A percentile compares a stretch with the other conserved stretches of the same genome.
These are phyloP conservation scores for Phrynocephalus versicolor DNA, from an alignment of 2,113 vertebrate species.

Conservation along the genomic window DNA sequence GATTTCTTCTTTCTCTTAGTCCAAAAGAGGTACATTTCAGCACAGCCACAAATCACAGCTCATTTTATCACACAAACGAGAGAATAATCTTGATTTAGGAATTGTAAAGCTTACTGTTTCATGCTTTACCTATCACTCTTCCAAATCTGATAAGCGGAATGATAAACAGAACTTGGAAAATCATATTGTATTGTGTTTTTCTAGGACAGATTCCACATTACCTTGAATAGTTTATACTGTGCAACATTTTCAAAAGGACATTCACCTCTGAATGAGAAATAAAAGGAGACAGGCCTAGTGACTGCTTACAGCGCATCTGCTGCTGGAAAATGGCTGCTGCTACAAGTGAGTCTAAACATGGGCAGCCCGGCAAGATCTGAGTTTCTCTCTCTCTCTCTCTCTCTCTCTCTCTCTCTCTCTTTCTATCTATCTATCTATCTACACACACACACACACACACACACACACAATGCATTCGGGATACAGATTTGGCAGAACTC, in stretches of 20 bases:
- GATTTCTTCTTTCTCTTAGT: slow-evolving; percentile 20
- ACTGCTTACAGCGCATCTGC: neutral
- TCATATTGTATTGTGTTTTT: neutral
- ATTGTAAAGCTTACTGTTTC: neutral
- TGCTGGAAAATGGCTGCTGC: neutral
- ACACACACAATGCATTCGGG: no score
- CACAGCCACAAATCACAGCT: neutral
- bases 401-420: no score
- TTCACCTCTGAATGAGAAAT: slow-evolving; percentile 45
- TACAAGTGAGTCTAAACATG: neutral
- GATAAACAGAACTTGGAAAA: slow-evolving; percentile 34
- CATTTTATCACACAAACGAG: neutral
- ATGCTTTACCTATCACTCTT: slow-evolving; percentile 33
- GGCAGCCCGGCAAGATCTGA: neutral
- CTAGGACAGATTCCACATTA: slow-evolving; percentile 36
- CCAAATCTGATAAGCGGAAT: slow-evolving; percentile 56
- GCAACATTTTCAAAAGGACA: slow-evolving; percentile 52
- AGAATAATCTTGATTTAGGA: slow-evolving; percentile 24
- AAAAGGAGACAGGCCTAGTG: slow-evolving; percentile 34
- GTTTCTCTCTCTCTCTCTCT: no score
- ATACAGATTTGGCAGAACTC: no score
- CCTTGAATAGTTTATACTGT: slow-evolving; percentile 47
- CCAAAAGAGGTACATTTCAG: neutral
- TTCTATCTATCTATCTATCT: no score
- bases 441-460: no score